phyloP scores from a whole-genome alignment of 2,113 vertebrate species.

The Crotalus tigris region DNA sequence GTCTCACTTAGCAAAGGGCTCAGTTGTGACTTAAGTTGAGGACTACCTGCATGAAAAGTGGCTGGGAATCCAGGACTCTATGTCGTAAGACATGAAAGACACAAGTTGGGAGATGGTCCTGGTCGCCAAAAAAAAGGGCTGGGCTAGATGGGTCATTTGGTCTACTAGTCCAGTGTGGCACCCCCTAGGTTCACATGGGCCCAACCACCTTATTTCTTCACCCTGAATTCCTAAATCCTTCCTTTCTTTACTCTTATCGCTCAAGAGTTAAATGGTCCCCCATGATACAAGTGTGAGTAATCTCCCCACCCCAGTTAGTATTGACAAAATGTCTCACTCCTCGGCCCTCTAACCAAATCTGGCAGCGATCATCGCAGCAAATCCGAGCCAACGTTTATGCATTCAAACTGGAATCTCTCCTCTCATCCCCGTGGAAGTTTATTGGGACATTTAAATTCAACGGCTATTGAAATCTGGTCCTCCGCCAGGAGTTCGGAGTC shows the following conservation, averaged over 20 bases:
- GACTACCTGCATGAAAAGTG: background rate
- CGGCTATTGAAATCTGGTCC: slow-evolving; percentile 12
- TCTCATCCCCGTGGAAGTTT: background rate
- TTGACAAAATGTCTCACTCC: background rate
- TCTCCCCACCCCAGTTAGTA: background rate
- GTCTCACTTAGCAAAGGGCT: background rate
- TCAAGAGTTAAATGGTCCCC: background rate
- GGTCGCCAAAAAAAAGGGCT: background rate
- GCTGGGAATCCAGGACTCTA: background rate
- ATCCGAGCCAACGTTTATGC: background rate
- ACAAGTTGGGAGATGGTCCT: background rate
- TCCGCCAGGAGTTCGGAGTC: slow-evolving; percentile 21
- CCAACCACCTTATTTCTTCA: background rate
- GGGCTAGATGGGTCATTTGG: background rate
- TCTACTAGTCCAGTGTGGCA: background rate
- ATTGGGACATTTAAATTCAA: slow-evolving; percentile 16
- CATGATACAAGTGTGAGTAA: background rate
- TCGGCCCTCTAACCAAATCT: background rate
- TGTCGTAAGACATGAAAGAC: background rate
- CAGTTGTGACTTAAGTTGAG: background rate
- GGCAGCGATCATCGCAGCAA: background rate
- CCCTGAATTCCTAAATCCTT: background rate
- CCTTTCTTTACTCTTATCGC: background rate
- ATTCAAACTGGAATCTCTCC: background rate
- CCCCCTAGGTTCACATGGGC: background rate